phyloP scores from a whole-genome alignment of 2,888 invertebrate species.

The Rhopalosiphum nymphaeae region DNA sequence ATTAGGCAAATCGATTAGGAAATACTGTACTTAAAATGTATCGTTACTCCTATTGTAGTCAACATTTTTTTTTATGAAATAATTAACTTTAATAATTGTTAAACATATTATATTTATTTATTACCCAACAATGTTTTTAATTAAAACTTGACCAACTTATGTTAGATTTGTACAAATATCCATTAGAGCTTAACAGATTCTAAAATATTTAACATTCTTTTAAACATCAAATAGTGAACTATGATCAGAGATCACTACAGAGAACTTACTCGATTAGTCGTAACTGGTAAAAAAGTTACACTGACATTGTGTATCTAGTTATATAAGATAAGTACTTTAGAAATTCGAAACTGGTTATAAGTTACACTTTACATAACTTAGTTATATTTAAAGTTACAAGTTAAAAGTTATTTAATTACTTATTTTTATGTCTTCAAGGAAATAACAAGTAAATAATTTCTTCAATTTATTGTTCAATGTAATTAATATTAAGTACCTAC shows the following conservation, averaged over 20 bases:
- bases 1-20: neutral
- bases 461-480: neutral
- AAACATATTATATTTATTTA: neutral
- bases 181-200: neutral
- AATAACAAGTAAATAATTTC: neutral
- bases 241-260: neutral
- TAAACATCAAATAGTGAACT: neutral
- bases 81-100: neutral
- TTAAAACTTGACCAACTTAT: neutral
- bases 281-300: neutral
- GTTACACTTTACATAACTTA: neutral
- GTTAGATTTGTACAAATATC: neutral
- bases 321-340: neutral
- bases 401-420: neutral
- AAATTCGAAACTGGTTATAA: neutral
- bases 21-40: neutral
- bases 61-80: neutral
- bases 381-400: neutral
- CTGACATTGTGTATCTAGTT: neutral
- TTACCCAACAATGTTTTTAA: neutral
- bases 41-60: neutral
- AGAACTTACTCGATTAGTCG: neutral
- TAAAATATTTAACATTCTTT: neutral
- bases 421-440: neutral
- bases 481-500: neutral